These are phyloP conservation scores for Ephydatia muelleri DNA, from an alignment of 37 sponge, comb jelly and placozoan genomes.

Conservation along the genomic window DNA sequence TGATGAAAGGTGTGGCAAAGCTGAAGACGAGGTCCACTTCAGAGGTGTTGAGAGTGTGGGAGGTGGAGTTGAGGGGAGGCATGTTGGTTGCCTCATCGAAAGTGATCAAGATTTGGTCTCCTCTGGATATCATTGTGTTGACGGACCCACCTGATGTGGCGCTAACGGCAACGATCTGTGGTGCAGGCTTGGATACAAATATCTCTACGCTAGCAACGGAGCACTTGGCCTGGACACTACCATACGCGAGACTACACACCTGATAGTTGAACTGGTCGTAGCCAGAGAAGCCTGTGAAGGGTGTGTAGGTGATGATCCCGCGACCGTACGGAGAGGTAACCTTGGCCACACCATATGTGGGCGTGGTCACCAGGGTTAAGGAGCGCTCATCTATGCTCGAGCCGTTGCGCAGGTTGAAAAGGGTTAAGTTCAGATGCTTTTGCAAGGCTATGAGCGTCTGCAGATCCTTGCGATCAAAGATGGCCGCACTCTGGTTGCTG, in stretches of 20 bases:
- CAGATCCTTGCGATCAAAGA: conserved; percentile 79
- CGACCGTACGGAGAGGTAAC: neutral
- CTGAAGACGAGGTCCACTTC: conserved; percentile 65
- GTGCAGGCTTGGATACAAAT: conserved; percentile 62
- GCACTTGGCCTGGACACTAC: conserved; percentile 32
- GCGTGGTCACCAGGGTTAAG: conserved; percentile 20
- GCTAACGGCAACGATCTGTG: conserved; percentile 53
- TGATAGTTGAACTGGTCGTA: conserved; percentile 73
- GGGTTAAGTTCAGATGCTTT: conserved; percentile 49
- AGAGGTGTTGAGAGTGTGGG: conserved; percentile 8
- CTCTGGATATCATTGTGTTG: conserved; percentile 74
- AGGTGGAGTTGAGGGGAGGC: conserved; percentile 60
- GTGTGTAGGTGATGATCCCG: conserved; percentile 52
- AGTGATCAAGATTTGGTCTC: conserved; percentile 52
- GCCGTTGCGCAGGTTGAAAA: conserved; percentile 28
- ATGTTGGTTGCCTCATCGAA: conserved; percentile 79
- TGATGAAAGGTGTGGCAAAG: conserved; percentile 71
- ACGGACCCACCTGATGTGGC: conserved; percentile 20
- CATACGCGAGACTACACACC: conserved; percentile 40
- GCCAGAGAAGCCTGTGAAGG: conserved; percentile 55
- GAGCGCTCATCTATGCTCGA: conserved; percentile 69
- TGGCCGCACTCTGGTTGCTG: conserved; percentile 20
- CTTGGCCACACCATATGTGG: conserved; percentile 32
- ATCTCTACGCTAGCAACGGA: conserved; percentile 59
- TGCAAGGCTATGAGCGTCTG: conserved; percentile 38